phyloP scores from a whole-genome alignment of 1,140 invertebrate species.

The Epicauta chinensis region DNA sequence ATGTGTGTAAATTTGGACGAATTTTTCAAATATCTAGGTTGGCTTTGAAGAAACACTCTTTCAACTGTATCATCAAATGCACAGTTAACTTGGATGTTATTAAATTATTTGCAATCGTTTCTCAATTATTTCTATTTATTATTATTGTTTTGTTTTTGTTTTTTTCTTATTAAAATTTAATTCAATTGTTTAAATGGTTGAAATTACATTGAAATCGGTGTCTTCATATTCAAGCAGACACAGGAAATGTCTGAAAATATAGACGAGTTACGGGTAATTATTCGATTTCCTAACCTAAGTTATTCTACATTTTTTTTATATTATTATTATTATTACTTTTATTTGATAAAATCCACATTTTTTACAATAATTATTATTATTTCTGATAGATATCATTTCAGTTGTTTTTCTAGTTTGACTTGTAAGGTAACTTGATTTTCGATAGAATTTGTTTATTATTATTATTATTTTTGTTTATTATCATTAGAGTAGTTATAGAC shows the following conservation, averaged over 20 bases:
- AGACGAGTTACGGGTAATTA: conserved; percentile 39
- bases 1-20: not conserved
- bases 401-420: not conserved
- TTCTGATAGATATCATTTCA: not conserved
- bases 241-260: conserved; percentile 42
- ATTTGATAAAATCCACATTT: too few relatives aligned
- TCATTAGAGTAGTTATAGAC: not conserved
- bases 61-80: not conserved
- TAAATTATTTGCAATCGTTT: not conserved
- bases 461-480: not conserved
- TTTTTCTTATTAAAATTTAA: not conserved
- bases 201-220: conserved; percentile 5
- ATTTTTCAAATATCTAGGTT: conserved; percentile 2
- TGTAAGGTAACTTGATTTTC: not conserved
- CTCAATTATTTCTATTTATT: too few relatives aligned
- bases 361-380: not conserved
- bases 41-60: conserved; percentile 9
- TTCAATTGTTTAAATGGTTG: conserved; percentile 19
- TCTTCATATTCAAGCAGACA: conserved; percentile 13
- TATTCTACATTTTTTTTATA: too few relatives aligned
- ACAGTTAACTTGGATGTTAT: conserved; percentile 7
- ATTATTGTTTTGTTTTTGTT: too few relatives aligned
- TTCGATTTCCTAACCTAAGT: not conserved
- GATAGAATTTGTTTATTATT: not conserved
- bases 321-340: not conserved